phyloP scores from a whole-genome alignment of 2,113 vertebrate genomes.

The Notarius quadriscutis region DNA sequence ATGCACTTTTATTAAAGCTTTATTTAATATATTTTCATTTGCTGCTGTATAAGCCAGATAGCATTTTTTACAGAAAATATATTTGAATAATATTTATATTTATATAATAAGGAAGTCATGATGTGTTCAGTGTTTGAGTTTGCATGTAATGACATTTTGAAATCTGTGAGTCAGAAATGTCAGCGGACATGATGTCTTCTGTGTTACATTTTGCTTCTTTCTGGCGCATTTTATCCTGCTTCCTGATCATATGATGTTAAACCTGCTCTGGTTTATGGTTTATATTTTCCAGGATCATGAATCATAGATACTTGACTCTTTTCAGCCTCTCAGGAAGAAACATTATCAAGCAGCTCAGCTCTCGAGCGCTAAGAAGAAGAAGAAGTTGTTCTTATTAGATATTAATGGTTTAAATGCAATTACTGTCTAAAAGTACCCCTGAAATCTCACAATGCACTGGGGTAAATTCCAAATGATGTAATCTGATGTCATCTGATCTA shows the following conservation, averaged over 20 bases:
- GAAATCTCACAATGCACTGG: background rate
- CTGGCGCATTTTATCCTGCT: no score
- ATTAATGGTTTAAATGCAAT: no score
- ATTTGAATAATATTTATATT: background rate
- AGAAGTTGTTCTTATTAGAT: no score
- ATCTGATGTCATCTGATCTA: no score
- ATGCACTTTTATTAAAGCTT: background rate
- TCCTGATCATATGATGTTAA: background rate
- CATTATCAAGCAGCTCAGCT: background rate
- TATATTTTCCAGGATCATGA: background rate
- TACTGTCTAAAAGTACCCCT: background rate
- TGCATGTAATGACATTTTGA: background rate
- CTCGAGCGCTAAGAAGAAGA: background rate
- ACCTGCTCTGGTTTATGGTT: background rate
- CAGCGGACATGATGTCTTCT: background rate
- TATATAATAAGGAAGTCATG: background rate
- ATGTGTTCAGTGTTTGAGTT: background rate
- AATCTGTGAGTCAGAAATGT: background rate
- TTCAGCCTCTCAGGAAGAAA: background rate
- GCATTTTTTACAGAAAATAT: background rate
- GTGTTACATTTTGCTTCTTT: background rate
- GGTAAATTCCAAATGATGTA: background rate
- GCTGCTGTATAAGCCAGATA: background rate
- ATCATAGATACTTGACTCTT: background rate
- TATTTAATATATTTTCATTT: background rate